Percentiles rank a stretch among this genome's conserved stretches.
phyloP scores from a whole-genome alignment of 2,888 invertebrate species.

The Agelastica alni region DNA sequence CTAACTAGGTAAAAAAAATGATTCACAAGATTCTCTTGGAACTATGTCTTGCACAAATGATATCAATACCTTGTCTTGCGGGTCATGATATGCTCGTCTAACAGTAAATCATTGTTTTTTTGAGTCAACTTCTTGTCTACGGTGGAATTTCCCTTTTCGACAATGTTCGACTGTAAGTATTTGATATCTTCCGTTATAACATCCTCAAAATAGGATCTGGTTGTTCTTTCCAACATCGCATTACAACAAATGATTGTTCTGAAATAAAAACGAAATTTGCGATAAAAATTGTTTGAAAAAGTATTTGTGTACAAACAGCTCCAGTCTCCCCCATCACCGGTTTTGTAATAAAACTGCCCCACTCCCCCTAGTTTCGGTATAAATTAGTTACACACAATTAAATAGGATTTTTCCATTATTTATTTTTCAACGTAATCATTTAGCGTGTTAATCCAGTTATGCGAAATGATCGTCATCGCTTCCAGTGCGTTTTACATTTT shows the following conservation, averaged over 20 bases:
- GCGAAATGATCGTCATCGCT: neutral
- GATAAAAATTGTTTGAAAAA: neutral
- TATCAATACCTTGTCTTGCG: conserved; percentile 47
- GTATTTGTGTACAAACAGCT: too few species aligned
- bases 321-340: too few species aligned
- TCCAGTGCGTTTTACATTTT: conserved; percentile 1
- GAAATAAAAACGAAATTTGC: conserved; percentile 13
- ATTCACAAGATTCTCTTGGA: too few species aligned
- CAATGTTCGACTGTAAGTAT: conserved; percentile 17
- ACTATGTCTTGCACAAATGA: too few species aligned
- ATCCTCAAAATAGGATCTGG: conserved; percentile 34
- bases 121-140: neutral
- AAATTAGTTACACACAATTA: too few species aligned
- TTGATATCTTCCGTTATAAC: conserved; percentile 35
- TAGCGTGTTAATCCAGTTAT: too few species aligned
- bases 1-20: too few species aligned
- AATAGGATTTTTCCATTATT: too few species aligned
- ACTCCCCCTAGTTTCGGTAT: too few species aligned
- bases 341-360: too few species aligned
- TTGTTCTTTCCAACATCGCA: conserved; percentile 44
- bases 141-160: conserved; percentile 13
- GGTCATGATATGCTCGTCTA: conserved; percentile 47
- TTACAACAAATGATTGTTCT: conserved; percentile 28
- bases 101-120: conserved; percentile 24
- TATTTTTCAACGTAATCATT: too few species aligned